Evolutionary conservation across 2,113 vertebrate genomes (phyloP).

Genomic region (Phainopepla nitens): DNA sequence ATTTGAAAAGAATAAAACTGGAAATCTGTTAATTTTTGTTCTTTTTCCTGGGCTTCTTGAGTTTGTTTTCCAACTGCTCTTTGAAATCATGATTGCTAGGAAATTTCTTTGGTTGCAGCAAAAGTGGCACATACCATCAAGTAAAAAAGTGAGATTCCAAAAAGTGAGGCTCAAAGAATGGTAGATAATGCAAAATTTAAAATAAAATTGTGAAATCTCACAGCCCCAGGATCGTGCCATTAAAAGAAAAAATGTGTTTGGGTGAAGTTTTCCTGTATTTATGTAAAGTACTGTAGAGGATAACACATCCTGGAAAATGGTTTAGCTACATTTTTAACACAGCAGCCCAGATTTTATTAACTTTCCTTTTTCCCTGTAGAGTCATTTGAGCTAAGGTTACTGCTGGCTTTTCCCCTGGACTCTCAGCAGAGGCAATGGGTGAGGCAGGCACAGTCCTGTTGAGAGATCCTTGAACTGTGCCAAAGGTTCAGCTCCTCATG

Average conservation of each 20-base stretch:
- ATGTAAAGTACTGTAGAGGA: not conserved
- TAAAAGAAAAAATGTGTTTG: not conserved
- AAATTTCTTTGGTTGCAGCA: not conserved
- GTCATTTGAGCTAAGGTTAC: not conserved
- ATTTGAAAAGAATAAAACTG: not conserved
- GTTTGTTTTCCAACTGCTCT: not conserved
- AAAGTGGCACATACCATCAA: not conserved
- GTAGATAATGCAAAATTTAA: not conserved
- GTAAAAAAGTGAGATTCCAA: not conserved
- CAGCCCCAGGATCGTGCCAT: not conserved
- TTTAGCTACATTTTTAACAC: not conserved
- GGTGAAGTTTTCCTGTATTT: not conserved
- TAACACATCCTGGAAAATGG: not conserved
- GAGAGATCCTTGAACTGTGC: not conserved
- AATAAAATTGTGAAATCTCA: not conserved
- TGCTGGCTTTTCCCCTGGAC: not conserved
- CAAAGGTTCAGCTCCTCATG: not conserved
- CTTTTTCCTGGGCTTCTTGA: not conserved
- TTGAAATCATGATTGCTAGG: not conserved
- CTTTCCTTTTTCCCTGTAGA: not conserved
- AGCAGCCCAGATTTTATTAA: not conserved
- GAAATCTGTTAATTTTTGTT: not conserved
- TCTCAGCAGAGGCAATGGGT: not conserved
- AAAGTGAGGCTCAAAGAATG: not conserved
- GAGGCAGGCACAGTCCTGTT: not conserved